A percentile compares a stretch with the other conserved stretches of the same genome.
phyloP scores from a whole-genome alignment of 2,113 vertebrate genomes.

The Anguilla rostrata region DNA sequence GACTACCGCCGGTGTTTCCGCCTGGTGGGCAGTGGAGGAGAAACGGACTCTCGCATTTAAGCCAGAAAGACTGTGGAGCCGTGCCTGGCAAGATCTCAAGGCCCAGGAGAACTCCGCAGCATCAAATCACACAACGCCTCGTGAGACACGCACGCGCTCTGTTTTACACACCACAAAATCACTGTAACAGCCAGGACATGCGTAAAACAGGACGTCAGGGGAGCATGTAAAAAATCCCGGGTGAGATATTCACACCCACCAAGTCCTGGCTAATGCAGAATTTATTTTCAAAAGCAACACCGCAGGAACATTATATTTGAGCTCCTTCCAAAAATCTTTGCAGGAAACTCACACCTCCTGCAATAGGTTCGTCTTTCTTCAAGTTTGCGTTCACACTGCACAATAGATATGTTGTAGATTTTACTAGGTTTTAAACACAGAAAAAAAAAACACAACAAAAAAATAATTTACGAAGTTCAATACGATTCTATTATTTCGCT shows the following conservation, averaged over 20 bases:
- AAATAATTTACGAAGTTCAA: too few species aligned
- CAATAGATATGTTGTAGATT: neutral
- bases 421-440: neutral
- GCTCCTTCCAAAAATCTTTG: neutral
- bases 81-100: neutral
- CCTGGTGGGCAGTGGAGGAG: neutral
- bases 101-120: neutral
- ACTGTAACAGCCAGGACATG: neutral
- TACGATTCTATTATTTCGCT: too few species aligned
- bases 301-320: neutral
- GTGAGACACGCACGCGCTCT: neutral
- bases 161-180: neutral
- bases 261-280: neutral
- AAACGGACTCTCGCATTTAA: neutral
- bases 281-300: neutral
- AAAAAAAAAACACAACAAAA: too few species aligned
- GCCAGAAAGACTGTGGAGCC: neutral
- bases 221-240: neutral
- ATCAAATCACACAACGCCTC: neutral
- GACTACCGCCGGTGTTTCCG: neutral
- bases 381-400: neutral
- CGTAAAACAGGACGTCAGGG: neutral
- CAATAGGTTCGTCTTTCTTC: neutral
- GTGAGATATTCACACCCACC: neutral
- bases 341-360: neutral